Conservation (phyloP, 2,888 invertebrate species). For the Drosophila trichaetosa region DNA sequence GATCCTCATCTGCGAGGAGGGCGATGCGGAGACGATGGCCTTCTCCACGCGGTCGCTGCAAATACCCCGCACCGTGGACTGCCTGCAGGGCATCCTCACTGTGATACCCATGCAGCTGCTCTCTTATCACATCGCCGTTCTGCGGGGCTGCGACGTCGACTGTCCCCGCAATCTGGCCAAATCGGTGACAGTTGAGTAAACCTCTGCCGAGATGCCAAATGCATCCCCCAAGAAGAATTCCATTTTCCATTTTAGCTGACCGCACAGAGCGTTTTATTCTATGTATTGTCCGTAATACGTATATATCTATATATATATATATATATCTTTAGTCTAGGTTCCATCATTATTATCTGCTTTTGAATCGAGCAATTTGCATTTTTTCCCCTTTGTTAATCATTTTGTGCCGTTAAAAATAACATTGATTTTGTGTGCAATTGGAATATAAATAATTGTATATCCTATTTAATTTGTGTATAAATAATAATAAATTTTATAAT, state of each 20-base stretch:
- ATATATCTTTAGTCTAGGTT: conserved; percentile 1
- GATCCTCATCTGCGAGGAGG: conserved; percentile 96
- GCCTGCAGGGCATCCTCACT: conserved; percentile 95
- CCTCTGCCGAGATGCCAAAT: not conserved
- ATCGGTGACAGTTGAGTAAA: conserved; percentile 97
- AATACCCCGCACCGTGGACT: conserved; percentile 98
- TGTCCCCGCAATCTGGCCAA: conserved; percentile 99
- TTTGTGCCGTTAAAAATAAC: conserved; percentile 22
- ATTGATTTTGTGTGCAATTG: conserved; percentile 40
- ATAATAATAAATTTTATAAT: not conserved
- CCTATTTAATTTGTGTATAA: not conserved
- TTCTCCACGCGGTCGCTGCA: conserved; percentile 92
- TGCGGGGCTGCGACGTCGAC: conserved; percentile 97
- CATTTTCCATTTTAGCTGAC: conserved; percentile 48
- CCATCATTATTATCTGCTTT: not conserved
- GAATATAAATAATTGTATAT: conserved; percentile 5
- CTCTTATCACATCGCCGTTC: conserved; percentile 98
- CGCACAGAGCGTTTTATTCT: conserved; percentile 28
- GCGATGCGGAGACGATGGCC: conserved; percentile 93
- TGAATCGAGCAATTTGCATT: conserved; percentile 2
- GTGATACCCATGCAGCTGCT: conserved; percentile 99
- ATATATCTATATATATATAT: not conserved
- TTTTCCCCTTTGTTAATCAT: not conserved
- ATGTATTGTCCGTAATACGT: conserved; percentile 19
- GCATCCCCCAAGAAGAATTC: conserved; percentile 51